Conservation (phyloP, 2,113 vertebrate genomes). For the Phyllopteryx taeniolatus region DNA sequence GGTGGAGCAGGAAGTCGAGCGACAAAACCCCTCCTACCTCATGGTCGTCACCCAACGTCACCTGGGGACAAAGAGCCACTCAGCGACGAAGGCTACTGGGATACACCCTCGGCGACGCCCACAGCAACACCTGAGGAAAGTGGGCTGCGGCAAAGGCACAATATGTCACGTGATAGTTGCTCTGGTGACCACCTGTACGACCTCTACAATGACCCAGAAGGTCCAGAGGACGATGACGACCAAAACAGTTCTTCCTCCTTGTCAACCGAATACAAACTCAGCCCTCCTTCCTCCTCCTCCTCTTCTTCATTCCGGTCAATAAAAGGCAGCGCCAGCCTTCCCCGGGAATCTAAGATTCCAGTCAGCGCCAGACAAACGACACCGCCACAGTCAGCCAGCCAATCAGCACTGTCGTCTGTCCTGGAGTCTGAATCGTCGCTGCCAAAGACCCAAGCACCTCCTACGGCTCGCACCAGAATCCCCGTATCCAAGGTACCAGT, state of each 20-base stretch:
- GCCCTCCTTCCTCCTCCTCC: slow-evolving; percentile 68
- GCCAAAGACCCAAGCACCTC: slow-evolving; percentile 79
- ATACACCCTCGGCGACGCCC: slow-evolving; percentile 86
- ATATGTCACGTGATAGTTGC: slow-evolving; percentile 81
- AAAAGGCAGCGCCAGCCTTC: slow-evolving; percentile 84
- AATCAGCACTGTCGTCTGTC: slow-evolving; percentile 74
- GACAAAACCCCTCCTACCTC: slow-evolving; percentile 61
- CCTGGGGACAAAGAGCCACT: slow-evolving; percentile 83
- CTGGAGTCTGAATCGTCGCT: slow-evolving; percentile 72
- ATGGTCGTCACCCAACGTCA: slow-evolving; percentile 67
- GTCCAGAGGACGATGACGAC: slow-evolving; percentile 64
- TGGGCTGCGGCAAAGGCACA: slow-evolving; percentile 68
- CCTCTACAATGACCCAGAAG: slow-evolving; percentile 81
- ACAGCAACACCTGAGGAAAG: slow-evolving; percentile 87
- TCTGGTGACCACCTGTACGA: slow-evolving; percentile 89
- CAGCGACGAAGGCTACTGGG: slow-evolving; percentile 95
- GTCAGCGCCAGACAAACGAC: slow-evolving; percentile 79
- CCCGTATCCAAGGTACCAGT: slow-evolving; percentile 94
- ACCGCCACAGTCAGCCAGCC: slow-evolving; percentile 81
- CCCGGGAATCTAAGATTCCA: slow-evolving; percentile 93
- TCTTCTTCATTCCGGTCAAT: slow-evolving; percentile 77
- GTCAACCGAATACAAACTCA: slow-evolving; percentile 78
- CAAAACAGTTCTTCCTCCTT: slow-evolving; percentile 67
- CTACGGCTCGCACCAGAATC: slow-evolving; percentile 90
- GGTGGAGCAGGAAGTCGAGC: slow-evolving; percentile 59